Conservation (phyloP, 2,888 invertebrate species). For the Agrypnus murinus region DNA sequence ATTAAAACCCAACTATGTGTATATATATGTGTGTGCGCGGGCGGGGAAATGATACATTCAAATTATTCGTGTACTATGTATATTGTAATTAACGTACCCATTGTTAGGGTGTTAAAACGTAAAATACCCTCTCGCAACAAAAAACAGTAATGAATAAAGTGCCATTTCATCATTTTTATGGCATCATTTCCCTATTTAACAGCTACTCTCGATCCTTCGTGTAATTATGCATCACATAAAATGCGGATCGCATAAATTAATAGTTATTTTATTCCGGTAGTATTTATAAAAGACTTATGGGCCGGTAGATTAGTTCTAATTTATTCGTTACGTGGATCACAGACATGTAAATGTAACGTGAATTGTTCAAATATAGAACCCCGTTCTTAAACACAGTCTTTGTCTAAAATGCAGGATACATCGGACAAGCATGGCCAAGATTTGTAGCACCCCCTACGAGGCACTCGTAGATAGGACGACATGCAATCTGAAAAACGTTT, state of each 20-base stretch:
- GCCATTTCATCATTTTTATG: slow-evolving; percentile 62
- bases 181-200: slow-evolving; percentile 57
- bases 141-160: slow-evolving; percentile 59
- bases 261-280: slow-evolving; percentile 63
- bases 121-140: slow-evolving; percentile 41
- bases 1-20: slow-evolving; percentile 24
- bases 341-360: slow-evolving; percentile 62
- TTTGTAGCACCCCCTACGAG: slow-evolving; percentile 60
- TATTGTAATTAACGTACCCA: slow-evolving; percentile 44
- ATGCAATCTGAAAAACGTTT: slow-evolving; percentile 32
- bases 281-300: slow-evolving; percentile 61
- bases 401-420: slow-evolving; percentile 65
- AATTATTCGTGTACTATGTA: slow-evolving; percentile 30
- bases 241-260: slow-evolving; percentile 64
- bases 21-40: too few relatives aligned
- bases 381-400: slow-evolving; percentile 62
- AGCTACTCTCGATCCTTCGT: slow-evolving; percentile 59
- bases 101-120: slow-evolving; percentile 44
- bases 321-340: slow-evolving; percentile 61
- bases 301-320: slow-evolving; percentile 63
- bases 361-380: slow-evolving; percentile 66
- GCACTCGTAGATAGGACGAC: slow-evolving; percentile 40
- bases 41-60: slow-evolving; percentile 15
- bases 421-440: slow-evolving; percentile 60
- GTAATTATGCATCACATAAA: slow-evolving; percentile 63